phyloP scores from a whole-genome alignment of 2,888 invertebrate genomes.

The Torymus texanus region DNA sequence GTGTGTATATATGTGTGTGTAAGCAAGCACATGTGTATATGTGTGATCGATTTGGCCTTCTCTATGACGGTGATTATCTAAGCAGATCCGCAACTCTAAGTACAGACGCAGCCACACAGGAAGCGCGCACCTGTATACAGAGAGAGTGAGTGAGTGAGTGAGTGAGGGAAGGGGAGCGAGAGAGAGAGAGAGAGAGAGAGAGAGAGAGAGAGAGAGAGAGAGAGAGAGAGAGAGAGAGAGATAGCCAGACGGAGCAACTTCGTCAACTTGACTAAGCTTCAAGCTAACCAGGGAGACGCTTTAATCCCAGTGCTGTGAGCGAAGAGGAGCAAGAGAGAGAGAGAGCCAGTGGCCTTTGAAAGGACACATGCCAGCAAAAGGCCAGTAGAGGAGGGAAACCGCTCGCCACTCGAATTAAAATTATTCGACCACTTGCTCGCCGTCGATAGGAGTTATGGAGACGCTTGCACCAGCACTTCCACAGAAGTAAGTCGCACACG shows the following conservation, averaged over 20 bases:
- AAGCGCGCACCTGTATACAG: neutral
- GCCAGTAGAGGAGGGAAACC: neutral
- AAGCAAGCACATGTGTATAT: neutral
- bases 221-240: neutral
- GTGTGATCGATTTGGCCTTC: conserved; percentile 2
- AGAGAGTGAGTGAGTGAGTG: neutral
- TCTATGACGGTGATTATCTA: conserved; percentile 37
- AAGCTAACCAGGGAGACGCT: conserved; percentile 45
- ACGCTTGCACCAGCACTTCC: neutral
- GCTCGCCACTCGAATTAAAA: conserved; percentile 41
- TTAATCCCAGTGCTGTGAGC: conserved; percentile 37
- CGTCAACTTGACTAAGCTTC: conserved; percentile 54
- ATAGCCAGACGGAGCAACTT: conserved; percentile 25
- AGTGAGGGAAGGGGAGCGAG: too few relatives aligned
- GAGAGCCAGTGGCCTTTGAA: conserved; percentile 16
- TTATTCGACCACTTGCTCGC: conserved; percentile 43
- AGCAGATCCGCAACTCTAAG: conserved; percentile 42
- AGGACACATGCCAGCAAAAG: neutral
- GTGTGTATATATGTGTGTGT: too few relatives aligned
- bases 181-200: neutral
- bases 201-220: neutral
- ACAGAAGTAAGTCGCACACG: neutral
- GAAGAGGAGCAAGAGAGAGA: neutral
- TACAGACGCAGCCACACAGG: conserved; percentile 2
- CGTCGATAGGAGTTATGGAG: too few relatives aligned